phyloP scores from a whole-genome alignment of 2,797 vertebrate species.

The Anguilla megastoma region DNA sequence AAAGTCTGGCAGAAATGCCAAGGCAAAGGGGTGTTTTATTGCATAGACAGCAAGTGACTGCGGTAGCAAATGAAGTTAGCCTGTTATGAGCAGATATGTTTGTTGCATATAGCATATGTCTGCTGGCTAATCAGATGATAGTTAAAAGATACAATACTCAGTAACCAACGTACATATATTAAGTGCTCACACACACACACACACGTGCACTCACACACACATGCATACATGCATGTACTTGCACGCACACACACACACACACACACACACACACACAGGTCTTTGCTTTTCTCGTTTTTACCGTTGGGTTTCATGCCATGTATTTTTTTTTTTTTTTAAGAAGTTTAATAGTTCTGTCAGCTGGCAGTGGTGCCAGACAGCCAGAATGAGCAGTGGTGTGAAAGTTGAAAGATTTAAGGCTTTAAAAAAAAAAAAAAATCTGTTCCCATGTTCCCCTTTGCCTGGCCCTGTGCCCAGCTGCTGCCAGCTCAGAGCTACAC shows the following conservation, averaged over 20 bases:
- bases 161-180: neutral
- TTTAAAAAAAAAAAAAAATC: neutral
- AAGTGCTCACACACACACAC: neutral
- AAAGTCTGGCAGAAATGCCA: neutral
- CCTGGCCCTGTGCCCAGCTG: neutral
- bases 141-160: neutral
- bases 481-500: neutral
- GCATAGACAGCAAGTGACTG: neutral
- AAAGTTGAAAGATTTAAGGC: neutral
- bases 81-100: neutral
- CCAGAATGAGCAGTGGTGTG: neutral
- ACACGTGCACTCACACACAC: neutral
- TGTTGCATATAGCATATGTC: neutral
- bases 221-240: neutral
- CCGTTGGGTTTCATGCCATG: neutral
- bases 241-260: neutral
- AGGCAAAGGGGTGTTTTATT: neutral
- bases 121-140: neutral
- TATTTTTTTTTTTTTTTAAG: neutral
- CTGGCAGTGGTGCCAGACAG: neutral
- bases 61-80: neutral
- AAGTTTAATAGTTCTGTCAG: neutral
- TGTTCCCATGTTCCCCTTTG: slow-evolving; percentile 1
- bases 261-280: neutral
- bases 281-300: neutral